Evolutionary conservation across 1,140 invertebrate species (phyloP), one percentile per base, ranked within the genome.

Genomic region (Drosophila auraria): DNA sequence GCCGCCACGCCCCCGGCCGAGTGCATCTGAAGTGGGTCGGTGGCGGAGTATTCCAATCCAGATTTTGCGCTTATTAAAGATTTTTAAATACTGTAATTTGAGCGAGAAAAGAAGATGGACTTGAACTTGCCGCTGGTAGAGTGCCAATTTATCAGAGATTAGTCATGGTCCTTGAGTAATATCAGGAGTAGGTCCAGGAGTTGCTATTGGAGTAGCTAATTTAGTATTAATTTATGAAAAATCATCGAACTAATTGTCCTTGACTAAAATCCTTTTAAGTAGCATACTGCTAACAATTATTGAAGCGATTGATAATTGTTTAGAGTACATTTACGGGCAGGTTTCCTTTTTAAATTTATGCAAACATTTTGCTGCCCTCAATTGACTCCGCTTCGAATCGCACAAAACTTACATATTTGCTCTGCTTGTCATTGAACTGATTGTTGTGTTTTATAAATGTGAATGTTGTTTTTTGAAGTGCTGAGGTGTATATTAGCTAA

Each of bases 41-140:
- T 12, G 12, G 23, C n/a, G 40, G 38, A 40, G 27, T 76, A 73
- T 54, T 45, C 44, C 60, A 42, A 56, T 69, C 59, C 71, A 72
- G 82, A 78, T 89, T 87, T 89, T 87, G 80, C 80, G 84, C 83
- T 90, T 90, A 90, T 90, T 90, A 57, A 79, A 82, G 79, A 90
- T 86, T 90, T 90, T 91, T 90, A 90, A 90, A 90, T 90, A 91
- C 79, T 71, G 86, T 90, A 82, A 90, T 90, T 90, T 86, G 30
- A 15, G 1, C n/a, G 42, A 23, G 23, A 23, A 9, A 15, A n/a
- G 17, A 23, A 33, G 38, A 17, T 65, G 50, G 62, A 78, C 25
- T 70, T 60, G 53, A 72, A 64, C 23, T 51, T 20, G 69, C 60
- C 60, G 71, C 42, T 45, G 20, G 51, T 60, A 69, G 80, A 83